Evolutionary conservation across 2,797 vertebrate species (phyloP), one percentile per base, ranked within the genome.

Genomic region (Xenentodon cancila): DNA sequence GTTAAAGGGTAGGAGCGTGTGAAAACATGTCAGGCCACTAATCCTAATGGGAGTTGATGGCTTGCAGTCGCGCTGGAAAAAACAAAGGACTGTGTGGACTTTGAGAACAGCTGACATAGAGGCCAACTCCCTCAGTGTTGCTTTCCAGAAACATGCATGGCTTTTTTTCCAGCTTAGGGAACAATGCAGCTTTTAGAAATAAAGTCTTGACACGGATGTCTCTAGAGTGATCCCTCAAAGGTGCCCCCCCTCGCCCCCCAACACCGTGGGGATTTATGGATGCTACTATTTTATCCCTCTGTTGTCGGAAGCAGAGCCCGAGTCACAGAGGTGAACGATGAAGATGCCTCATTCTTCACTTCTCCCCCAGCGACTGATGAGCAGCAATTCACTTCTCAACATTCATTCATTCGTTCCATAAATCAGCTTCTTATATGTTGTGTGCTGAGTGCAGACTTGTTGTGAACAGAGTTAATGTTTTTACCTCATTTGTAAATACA

Each of bases 401-500:
- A 46, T 84, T 79, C 75, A 88, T 90, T 85, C 89, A 88, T 90
- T 84, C 88, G 84, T 86, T 84, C 79, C 80, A 88, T 88, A 82
- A 77, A 77, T 81, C 65, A 3, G 87, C 85, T 89, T 87, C 81
- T 80, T 89, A 75, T 84, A 69, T 90, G 85, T 92, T 91, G 87
- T 92, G 86, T 91, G 86, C 78, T 56, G 84, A 87, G 84, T 92
- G 89, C 89, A 84, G 82, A 87, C 84, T 91, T 91, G 84, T 91
- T 66, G 84, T 88, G 85, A 87, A 86, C 76, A 85, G 82, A 87
- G 72, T 81, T 77, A 65, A 87, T 88, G 87, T 90, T 92, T 92
- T 92, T 92, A 93, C 92, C 88, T 92, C 84, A 89, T 92, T 89
- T 93, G 92, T 93, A 92, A 89, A 93, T 91, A 90, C 71, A 84